These are phyloP conservation scores for Scaptomyza polygonia DNA, from an alignment of 2,888 invertebrate species.

Conservation along the genomic window DNA sequence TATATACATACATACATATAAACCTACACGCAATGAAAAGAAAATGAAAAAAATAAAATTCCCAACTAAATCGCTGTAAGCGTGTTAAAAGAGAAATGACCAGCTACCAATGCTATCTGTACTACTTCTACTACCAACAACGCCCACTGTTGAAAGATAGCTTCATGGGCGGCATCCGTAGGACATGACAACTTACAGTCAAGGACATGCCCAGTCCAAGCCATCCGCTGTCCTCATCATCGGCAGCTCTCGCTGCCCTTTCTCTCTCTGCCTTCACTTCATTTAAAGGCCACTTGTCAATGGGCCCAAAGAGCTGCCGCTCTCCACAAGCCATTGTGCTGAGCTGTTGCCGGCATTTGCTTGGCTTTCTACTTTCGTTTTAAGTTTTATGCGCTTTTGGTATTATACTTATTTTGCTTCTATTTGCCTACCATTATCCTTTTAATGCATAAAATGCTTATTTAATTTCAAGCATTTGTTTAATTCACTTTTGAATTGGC, in stretches of 20 bases:
- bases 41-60: conserved; percentile 39
- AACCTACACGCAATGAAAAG: conserved; percentile 14
- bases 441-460: conserved; percentile 43
- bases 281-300: conserved; percentile 77
- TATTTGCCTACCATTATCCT: conserved; percentile 41
- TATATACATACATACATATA: conserved; percentile 11
- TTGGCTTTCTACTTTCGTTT: conserved; percentile 11
- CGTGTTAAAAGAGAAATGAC: conserved; percentile 59
- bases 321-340: conserved; percentile 33
- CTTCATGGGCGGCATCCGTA: conserved; percentile 15
- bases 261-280: conserved; percentile 51
- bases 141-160: conserved; percentile 23
- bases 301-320: conserved; percentile 36
- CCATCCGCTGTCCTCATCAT: conserved; percentile 9
- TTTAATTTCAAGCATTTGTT: conserved; percentile 34
- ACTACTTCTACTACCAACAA: not conserved
- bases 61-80: conserved; percentile 63
- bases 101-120: conserved; percentile 20
- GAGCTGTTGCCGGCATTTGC: conserved; percentile 28
- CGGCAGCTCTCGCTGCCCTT: conserved; percentile 15
- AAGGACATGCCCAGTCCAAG: conserved; percentile 54
- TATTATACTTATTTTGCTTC: conserved; percentile 34
- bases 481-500: not conserved
- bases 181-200: conserved; percentile 63
- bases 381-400: conserved; percentile 35